Evolutionary conservation across 2,888 invertebrate genomes (phyloP).

Genomic region (Morpho deidamia): DNA sequence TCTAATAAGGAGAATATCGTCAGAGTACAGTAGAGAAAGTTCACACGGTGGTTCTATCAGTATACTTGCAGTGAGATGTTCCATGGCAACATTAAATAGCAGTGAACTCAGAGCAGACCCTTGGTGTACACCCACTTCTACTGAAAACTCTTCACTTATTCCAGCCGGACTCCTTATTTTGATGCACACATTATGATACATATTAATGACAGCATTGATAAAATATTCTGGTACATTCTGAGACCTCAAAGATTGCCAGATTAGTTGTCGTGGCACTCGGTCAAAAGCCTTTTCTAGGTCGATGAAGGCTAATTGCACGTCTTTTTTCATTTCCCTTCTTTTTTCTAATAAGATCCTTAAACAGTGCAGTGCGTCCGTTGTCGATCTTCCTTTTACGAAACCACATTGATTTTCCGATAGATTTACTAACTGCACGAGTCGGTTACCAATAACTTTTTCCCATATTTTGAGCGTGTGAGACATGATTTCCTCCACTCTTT

Average conservation of each 20-base stretch:
- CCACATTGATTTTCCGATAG: background rate
- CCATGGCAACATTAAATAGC: too few species aligned
- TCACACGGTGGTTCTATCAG: too few species aligned
- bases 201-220: background rate
- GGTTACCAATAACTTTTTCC: background rate
- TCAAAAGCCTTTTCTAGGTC: conserved; percentile 21
- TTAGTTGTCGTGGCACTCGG: conserved; percentile 8
- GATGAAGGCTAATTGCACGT: conserved; percentile 16
- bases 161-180: too few species aligned
- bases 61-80: too few species aligned
- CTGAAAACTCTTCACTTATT: too few species aligned
- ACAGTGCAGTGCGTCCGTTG: background rate
- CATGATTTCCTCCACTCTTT: too few species aligned
- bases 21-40: too few species aligned
- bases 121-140: too few species aligned
- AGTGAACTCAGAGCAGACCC: too few species aligned
- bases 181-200: background rate
- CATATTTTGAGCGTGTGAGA: background rate
- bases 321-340: background rate
- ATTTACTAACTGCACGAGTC: background rate
- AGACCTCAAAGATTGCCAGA: background rate
- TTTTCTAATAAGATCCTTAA: background rate
- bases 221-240: background rate
- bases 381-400: background rate
- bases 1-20: too few species aligned